These are phyloP conservation scores for Autographa pulchrina DNA, from an alignment of 2,888 invertebrate species.

Conservation along the genomic window DNA sequence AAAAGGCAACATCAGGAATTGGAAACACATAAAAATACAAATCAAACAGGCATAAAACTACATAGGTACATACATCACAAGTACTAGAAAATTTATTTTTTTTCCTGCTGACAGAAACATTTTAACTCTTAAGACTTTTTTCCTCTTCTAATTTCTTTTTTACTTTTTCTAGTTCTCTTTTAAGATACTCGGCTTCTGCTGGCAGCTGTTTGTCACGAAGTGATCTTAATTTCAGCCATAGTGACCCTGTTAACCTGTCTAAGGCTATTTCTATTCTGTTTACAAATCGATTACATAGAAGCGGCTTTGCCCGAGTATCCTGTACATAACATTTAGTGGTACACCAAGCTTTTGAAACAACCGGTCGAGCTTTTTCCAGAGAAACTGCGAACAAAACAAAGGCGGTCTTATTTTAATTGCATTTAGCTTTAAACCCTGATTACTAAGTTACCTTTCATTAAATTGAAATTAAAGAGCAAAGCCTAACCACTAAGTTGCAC, in stretches of 20 bases:
- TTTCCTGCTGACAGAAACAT: not conserved
- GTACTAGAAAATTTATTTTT: not conserved
- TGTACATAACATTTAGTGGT: constrained; percentile 66
- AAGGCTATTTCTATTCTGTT: constrained; percentile 68
- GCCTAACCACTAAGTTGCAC: constrained; percentile 11
- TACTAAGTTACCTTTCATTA: constrained; percentile 22
- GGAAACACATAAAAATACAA: not conserved
- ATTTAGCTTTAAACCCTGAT: not conserved
- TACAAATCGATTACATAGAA: constrained; percentile 72
- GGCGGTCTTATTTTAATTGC: constrained; percentile 46
- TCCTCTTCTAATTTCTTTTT: constrained; percentile 62
- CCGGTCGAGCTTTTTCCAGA: constrained; percentile 73
- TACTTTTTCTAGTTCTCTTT: constrained; percentile 73
- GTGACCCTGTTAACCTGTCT: constrained; percentile 50
- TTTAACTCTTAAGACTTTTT: constrained; percentile 4
- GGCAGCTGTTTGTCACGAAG: constrained; percentile 71
- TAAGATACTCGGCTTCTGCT: constrained; percentile 74
- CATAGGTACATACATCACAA: not conserved
- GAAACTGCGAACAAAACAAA: constrained; percentile 85
- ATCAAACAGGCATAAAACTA: not conserved
- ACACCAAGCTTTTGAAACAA: constrained; percentile 72
- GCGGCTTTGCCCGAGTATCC: constrained; percentile 66
- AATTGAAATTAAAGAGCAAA: not conserved
- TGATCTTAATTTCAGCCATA: constrained; percentile 63
- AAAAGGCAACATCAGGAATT: not conserved